Base-by-base conservation (phyloP, 2,888 invertebrate species). In the Calameuta idolon region DNA sequence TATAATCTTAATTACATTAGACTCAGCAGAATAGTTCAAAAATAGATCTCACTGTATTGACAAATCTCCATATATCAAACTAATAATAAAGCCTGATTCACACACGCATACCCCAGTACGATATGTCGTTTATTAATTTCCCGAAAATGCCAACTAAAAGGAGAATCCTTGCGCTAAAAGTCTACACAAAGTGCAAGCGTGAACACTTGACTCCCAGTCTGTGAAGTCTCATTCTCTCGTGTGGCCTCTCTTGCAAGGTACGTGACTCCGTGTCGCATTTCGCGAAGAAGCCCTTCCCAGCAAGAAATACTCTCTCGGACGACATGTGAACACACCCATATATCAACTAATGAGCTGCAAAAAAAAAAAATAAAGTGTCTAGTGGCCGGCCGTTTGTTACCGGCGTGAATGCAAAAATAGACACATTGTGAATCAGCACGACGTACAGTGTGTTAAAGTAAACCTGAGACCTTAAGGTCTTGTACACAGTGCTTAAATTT, bases 311-410 rank as follows among this genome's bases (percentile, higher is more conserved):
- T 5, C 40, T 40, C 4, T 4, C 5, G 40, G 40, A 40, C 73
- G 80, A 80, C 81, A 76, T 77, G 83, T 69, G 81, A 84, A 78
- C 83, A 77, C 79, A 79, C 80, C 81, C 81, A 81, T 83, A 81
- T 81, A 81, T 81, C 81, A 81, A 77, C 83, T 87, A 87, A 87
- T 86, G 87, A 87, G 86, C 83, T 80, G 75, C 83, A 79, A 84
- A 85, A 82, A n/a, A n/a, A 33, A 82, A 83, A 5, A 82, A 77
- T 79, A 35, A 75, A 69, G 79, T 33, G 80, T 83, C 81, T 78
- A 83, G 83, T 83, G 79, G 83, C 78, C 75, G 81, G 79, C 76
- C 79, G 82, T 82, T 85, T 85, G 84, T 85, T 85, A 83, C 81
- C 77, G 73, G 79, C 77, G 78, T 77, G 75, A 79, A 69, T 69